Percentiles rank a stretch among this genome's conserved stretches.
Conservation (phyloP, 2,888 invertebrate species). For the Helobdella robusta region DNA sequence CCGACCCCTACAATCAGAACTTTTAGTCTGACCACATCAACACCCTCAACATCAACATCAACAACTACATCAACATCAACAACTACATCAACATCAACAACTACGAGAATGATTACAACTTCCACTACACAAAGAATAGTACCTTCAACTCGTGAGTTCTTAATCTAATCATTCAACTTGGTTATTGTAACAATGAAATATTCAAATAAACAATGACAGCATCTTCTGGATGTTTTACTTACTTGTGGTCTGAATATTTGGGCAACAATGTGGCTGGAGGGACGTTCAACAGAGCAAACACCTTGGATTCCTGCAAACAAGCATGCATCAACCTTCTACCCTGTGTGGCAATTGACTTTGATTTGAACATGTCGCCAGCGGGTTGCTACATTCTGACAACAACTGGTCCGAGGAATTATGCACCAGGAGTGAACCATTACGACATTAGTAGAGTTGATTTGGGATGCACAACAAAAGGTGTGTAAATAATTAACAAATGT, state of each 20-base stretch:
- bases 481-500: too few species aligned
- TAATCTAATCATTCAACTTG: background rate
- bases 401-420: constrained; percentile 4
- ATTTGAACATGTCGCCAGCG: constrained; percentile 5
- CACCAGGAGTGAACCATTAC: constrained; percentile 24
- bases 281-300: constrained; percentile 23
- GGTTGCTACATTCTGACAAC: constrained; percentile 24
- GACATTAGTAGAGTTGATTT: constrained; percentile 13
- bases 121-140: background rate
- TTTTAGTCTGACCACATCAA: too few species aligned
- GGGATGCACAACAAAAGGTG: constrained; percentile 17
- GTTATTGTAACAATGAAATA: background rate
- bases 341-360: constrained; percentile 27
- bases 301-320: background rate
- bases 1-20: too few species aligned
- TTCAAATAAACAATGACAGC: background rate
- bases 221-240: background rate
- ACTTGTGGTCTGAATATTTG: background rate
- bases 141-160: constrained; percentile 7
- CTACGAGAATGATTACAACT: background rate
- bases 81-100: constrained; percentile 13
- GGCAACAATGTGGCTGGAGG: constrained; percentile 24
- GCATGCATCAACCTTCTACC: constrained; percentile 15
- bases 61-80: constrained; percentile 8
- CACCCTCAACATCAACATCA: constrained; percentile 12